Conservation (phyloP, 2,888 invertebrate species). For the Lamproptera curius region DNA sequence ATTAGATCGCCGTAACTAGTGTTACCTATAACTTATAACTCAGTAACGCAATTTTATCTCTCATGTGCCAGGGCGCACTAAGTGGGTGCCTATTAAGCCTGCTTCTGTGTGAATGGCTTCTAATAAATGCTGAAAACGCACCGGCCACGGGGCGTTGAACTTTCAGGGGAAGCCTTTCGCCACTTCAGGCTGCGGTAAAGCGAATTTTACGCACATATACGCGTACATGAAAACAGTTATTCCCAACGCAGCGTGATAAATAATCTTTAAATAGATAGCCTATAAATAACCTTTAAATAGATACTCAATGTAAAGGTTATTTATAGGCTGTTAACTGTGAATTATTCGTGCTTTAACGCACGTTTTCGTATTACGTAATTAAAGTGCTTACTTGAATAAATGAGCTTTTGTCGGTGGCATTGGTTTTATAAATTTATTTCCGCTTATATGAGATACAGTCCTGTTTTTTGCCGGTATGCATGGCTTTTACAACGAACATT, state of each 20-base stretch:
- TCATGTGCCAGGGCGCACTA: conserved; percentile 71
- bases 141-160: conserved; percentile 64
- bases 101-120: conserved; percentile 69
- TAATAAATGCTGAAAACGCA: conserved; percentile 72
- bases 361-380: conserved; percentile 18
- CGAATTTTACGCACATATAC: conserved; percentile 56
- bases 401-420: conserved; percentile 12
- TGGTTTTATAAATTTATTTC: conserved; percentile 6
- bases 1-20: too few species aligned
- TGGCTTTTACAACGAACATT: neutral
- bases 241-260: conserved; percentile 54
- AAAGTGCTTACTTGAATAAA: conserved; percentile 18
- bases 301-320: conserved; percentile 19
- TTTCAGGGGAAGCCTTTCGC: conserved; percentile 68
- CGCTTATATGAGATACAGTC: neutral
- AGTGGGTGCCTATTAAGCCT: conserved; percentile 72
- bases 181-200: conserved; percentile 62
- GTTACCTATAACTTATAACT: too few species aligned
- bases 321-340: conserved; percentile 22
- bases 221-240: conserved; percentile 45
- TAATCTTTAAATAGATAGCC: too few species aligned
- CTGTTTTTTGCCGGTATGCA: conserved; percentile 1
- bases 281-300: too few species aligned
- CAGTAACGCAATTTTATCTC: too few species aligned
- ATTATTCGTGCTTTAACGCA: conserved; percentile 19